These are phyloP conservation scores for Parnassius apollo DNA, from an alignment of 2,888 invertebrate species.

Conservation along the genomic window DNA sequence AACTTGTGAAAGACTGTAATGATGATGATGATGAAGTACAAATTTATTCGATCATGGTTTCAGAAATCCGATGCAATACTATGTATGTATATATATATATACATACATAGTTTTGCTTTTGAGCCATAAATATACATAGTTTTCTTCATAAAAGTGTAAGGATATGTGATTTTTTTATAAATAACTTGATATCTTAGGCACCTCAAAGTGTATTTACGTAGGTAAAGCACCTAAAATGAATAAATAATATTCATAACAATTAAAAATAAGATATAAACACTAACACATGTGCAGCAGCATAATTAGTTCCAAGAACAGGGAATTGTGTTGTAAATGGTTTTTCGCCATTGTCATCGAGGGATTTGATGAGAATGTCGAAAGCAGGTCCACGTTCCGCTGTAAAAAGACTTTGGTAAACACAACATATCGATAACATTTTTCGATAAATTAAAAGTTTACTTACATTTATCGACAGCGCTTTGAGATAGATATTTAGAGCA, in stretches of 20 bases:
- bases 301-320: slow-evolving; percentile 39
- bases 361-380: slow-evolving; percentile 54
- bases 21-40: no score
- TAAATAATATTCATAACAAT: not conserved
- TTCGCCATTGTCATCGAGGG: slow-evolving; percentile 44
- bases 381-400: slow-evolving; percentile 63
- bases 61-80: no score
- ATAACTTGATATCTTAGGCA: no score
- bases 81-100: no score
- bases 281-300: slow-evolving; percentile 52
- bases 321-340: slow-evolving; percentile 46
- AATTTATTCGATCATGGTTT: no score
- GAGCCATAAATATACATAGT: no score
- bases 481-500: slow-evolving; percentile 62
- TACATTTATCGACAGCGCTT: slow-evolving; percentile 57
- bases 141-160: no score
- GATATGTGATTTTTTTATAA: no score
- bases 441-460: slow-evolving; percentile 35
- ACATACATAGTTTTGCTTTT: no score
- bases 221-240: not conserved
- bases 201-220: no score
- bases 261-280: slow-evolving; percentile 17
- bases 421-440: not conserved
- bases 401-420: not conserved
- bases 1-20: no score